Evolutionary conservation across 1,140 invertebrate genomes (phyloP).

Genomic region (Gerris buenoi): DNA sequence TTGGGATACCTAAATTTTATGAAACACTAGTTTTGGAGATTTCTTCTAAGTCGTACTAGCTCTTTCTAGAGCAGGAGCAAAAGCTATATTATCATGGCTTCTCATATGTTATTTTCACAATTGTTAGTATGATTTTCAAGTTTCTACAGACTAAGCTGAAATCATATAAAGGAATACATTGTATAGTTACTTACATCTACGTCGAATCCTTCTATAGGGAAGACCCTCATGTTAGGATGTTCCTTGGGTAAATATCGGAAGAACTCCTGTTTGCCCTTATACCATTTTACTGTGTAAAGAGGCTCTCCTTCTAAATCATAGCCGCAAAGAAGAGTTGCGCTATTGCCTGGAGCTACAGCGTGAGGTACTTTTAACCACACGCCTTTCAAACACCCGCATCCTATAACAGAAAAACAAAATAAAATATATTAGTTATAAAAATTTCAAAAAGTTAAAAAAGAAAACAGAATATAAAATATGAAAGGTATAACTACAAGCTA

Average conservation of each 20-base stretch:
- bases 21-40: no score
- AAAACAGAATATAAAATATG: no score
- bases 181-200: slow-evolving; percentile 58
- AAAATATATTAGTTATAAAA: not conserved
- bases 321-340: slow-evolving; percentile 28
- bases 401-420: slow-evolving; percentile 12
- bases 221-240: slow-evolving; percentile 44
- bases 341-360: slow-evolving; percentile 33
- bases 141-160: no score
- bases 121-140: no score
- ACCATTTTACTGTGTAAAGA: slow-evolving; percentile 67
- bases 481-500: no score
- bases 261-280: slow-evolving; percentile 56
- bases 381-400: slow-evolving; percentile 27
- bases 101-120: no score
- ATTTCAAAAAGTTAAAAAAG: no score
- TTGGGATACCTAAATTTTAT: no score
- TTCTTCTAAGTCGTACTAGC: no score
- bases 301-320: slow-evolving; percentile 40
- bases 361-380: slow-evolving; percentile 34
- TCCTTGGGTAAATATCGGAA: slow-evolving; percentile 51
- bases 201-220: slow-evolving; percentile 48
- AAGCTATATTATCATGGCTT: no score
- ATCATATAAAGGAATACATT: no score
- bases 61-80: no score